These are phyloP conservation scores for Hystrix cristata DNA, from an alignment of 2,113 vertebrate genomes.

Conservation along the genomic window DNA sequence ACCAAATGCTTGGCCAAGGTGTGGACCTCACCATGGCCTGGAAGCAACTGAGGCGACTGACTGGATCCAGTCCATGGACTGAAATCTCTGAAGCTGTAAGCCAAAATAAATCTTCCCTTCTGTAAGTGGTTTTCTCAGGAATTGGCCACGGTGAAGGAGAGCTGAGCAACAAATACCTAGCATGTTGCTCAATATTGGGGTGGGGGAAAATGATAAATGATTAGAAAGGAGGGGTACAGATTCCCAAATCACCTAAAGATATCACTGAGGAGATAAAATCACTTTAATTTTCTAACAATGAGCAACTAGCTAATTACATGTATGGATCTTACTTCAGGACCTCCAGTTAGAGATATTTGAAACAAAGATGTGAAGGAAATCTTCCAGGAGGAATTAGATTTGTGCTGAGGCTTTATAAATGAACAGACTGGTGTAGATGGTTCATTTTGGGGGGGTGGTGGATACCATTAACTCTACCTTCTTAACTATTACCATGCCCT, in stretches of 20 bases:
- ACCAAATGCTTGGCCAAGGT: too few relatives aligned
- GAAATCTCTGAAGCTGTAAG: background rate
- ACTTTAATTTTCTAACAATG: background rate
- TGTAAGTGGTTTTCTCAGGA: background rate
- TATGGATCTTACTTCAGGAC: background rate
- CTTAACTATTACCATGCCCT: background rate
- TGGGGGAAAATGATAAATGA: conserved; percentile 5
- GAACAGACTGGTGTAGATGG: background rate
- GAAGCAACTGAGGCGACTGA: background rate
- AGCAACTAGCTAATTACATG: background rate
- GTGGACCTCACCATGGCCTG: background rate
- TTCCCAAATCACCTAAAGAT: background rate
- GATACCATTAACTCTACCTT: background rate
- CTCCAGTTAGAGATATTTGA: background rate
- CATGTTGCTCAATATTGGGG: background rate
- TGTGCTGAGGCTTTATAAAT: background rate
- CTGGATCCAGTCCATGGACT: background rate
- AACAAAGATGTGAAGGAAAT: background rate
- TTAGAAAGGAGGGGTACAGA: background rate
- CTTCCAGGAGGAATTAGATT: background rate
- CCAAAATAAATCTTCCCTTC: background rate
- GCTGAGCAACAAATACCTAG: background rate
- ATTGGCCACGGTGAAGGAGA: background rate
- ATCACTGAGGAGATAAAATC: background rate
- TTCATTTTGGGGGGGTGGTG: background rate